These are phyloP conservation scores for Dicentrarchus labrax DNA, from an alignment of 2,113 vertebrate genomes.

Conservation along the genomic window DNA sequence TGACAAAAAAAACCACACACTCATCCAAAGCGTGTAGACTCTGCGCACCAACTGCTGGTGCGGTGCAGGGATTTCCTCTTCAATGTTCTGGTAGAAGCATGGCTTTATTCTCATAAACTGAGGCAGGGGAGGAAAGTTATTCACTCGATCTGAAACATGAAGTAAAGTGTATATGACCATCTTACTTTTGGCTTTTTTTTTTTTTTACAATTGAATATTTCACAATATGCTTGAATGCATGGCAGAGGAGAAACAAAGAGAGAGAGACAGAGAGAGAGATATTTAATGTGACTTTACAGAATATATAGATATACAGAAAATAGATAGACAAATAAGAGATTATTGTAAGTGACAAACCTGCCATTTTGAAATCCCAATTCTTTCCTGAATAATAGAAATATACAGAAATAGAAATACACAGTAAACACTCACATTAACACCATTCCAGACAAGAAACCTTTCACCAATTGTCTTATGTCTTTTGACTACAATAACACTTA, in stretches of 20 bases:
- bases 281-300: not conserved
- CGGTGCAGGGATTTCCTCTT: slow-evolving; percentile 91
- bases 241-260: not conserved
- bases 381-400: slow-evolving; percentile 36
- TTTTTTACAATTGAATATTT: not conserved
- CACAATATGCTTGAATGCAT: not conserved
- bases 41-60: slow-evolving; percentile 90
- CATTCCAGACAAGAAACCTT: not conserved
- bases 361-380: slow-evolving; percentile 63
- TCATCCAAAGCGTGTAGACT: slow-evolving; percentile 94
- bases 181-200: no score
- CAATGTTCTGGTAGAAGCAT: slow-evolving; percentile 96
- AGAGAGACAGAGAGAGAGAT: no score
- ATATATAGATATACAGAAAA: not conserved
- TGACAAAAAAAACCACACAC: slow-evolving; percentile 82
- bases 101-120: slow-evolving; percentile 90
- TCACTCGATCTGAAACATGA: slow-evolving; percentile 85
- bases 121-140: slow-evolving; percentile 96
- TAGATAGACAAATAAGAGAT: not conserved
- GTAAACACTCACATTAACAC: not conserved
- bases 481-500: not conserved
- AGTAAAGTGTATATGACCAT: not conserved
- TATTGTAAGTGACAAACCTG: slow-evolving; percentile 64
- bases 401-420: not conserved
- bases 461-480: no score